Base-by-base conservation (phyloP, 2,888 invertebrate genomes). In the Aethes cnicana region DNA sequence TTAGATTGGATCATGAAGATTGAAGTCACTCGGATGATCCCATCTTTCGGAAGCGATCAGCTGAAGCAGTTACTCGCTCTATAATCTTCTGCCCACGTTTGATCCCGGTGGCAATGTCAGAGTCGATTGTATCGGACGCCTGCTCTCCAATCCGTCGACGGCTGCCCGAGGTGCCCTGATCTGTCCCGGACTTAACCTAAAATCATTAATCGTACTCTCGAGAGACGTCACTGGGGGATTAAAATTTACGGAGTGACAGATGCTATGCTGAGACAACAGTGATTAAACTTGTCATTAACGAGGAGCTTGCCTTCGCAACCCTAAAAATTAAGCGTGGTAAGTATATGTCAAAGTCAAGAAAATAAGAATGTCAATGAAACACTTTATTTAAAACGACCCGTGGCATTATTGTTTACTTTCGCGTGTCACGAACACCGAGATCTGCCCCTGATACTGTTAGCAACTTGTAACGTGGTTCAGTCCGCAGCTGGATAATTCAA, bases 381-480 rank as follows among this genome's bases (percentile, higher is more conserved):
- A 30, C 17, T 23, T 46, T 12, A 28, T 36, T 23, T 20, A 42
- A 33, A 26, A 5, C 25, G 18, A 16, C 7, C 14, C 41, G 18
- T 35, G 20, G 33, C 48, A 42, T 42, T 18, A 7, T 33, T 4
- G n/a, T 35, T 48, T 42, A 26, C 17, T 33, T 46, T 46, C 44
- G 25, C 41, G 41, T 48, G 48, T 35, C 33, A 41, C 33, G 41
- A 48, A 26, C 44, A 35, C 21, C 23, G 43, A 53, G 47, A 33
- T 55, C 52, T 54, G 54, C 53, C 54, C 41, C 50, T 55, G 63
- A 66, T 62, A 63, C 55, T 60, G 58, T 63, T 62, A 47, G 55
- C 59, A 68, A 64, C 62, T 64, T 63, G 56, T 58, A 54, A 47
- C 47, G 55, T 58, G 59, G 61, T 61, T 58, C 16, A 20, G 26